These are phyloP conservation scores for Lutjanus argentimaculatus DNA, from an alignment of 2,797 vertebrate genomes.

Conservation along the genomic window DNA sequence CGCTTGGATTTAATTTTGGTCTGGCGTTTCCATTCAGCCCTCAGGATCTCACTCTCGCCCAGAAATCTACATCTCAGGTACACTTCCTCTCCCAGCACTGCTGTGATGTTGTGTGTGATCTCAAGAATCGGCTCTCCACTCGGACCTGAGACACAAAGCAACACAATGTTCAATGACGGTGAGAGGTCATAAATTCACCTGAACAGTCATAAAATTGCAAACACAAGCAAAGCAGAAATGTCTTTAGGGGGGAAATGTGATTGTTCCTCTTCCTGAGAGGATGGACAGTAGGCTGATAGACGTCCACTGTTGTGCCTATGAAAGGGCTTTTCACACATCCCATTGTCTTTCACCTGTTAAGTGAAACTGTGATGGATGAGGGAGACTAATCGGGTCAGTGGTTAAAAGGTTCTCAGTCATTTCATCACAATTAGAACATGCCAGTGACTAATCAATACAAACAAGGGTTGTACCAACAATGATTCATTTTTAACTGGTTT, in stretches of 20 bases:
- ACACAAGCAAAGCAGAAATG: slow-evolving; percentile 45
- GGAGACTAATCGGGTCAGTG: slow-evolving; percentile 29
- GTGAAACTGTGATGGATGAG: slow-evolving; percentile 63
- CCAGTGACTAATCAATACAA: slow-evolving; percentile 44
- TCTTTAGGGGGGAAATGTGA: slow-evolving; percentile 19
- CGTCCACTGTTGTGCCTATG: slow-evolving; percentile 49
- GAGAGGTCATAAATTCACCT: slow-evolving; percentile 53
- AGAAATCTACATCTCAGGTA: slow-evolving; percentile 78
- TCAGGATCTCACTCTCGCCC: slow-evolving; percentile 47
- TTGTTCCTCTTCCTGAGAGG: slow-evolving; percentile 37
- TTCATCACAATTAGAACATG: slow-evolving; percentile 39
- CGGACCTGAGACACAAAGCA: slow-evolving; percentile 47
- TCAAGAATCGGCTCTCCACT: slow-evolving; percentile 14
- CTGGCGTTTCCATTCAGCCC: slow-evolving; percentile 71
- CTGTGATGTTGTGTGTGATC: slow-evolving; percentile 65
- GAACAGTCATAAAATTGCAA: slow-evolving; percentile 43
- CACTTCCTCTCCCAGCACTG: slow-evolving; percentile 76
- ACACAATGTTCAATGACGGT: slow-evolving; percentile 5
- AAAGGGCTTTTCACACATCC: slow-evolving; percentile 38
- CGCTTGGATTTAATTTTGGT: slow-evolving; percentile 35
- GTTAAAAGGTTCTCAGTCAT: slow-evolving; percentile 28
- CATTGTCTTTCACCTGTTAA: slow-evolving; percentile 44
- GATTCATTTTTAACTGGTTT: too few relatives aligned
- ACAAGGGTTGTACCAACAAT: neutral
- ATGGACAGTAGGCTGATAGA: slow-evolving; percentile 45